phyloP scores from a whole-genome alignment of 2,113 vertebrate genomes.

The Anhinga anhinga region DNA sequence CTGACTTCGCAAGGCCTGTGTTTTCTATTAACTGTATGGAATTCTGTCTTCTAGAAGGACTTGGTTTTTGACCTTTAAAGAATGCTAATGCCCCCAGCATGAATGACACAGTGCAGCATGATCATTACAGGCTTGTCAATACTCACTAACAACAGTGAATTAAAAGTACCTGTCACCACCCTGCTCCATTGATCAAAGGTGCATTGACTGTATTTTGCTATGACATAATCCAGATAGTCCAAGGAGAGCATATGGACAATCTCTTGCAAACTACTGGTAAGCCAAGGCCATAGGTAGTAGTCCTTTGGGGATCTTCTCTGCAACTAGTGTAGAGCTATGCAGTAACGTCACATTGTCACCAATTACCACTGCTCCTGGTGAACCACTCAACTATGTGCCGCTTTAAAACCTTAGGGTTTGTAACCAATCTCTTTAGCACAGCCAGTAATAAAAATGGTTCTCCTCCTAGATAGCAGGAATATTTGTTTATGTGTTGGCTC shows the following conservation, averaged over 20 bases:
- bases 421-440: neutral
- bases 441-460: neutral
- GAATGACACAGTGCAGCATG: slow-evolving; percentile 77
- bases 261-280: neutral
- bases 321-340: neutral
- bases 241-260: neutral
- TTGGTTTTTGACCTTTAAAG: slow-evolving; percentile 86
- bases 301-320: neutral
- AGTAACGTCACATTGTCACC: neutral
- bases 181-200: slow-evolving; percentile 81
- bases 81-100: slow-evolving; percentile 78
- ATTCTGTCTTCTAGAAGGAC: slow-evolving; percentile 39
- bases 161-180: slow-evolving; percentile 83
- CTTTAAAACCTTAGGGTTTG: neutral
- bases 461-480: neutral
- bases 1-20: neutral
- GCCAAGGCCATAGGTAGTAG: neutral
- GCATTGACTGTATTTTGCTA: slow-evolving; percentile 75
- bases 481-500: neutral
- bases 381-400: neutral
- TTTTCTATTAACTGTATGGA: slow-evolving; percentile 19
- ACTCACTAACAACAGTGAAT: slow-evolving; percentile 80
- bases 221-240: slow-evolving; percentile 66
- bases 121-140: slow-evolving; percentile 87
- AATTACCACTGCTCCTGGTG: neutral